These are phyloP conservation scores for Ptychadena robeensis DNA, from an alignment of 2,797 vertebrate species.

Conservation along the genomic window DNA sequence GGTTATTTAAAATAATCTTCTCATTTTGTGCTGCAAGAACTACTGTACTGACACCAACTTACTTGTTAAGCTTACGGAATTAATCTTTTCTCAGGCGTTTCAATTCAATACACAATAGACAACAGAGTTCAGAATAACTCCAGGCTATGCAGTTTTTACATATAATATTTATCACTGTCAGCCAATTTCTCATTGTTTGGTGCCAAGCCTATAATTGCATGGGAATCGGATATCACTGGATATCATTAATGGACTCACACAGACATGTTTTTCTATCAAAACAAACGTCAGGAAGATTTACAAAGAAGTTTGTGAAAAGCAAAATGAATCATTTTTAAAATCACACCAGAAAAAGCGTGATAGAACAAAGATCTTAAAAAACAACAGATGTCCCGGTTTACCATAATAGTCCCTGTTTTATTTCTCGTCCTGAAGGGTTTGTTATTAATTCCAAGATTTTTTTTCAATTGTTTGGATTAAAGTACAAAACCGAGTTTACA, in stretches of 20 bases:
- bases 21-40: constrained; percentile 33
- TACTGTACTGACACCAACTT: constrained; percentile 34
- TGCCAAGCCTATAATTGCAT: constrained; percentile 55
- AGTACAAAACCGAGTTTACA: too few relatives aligned
- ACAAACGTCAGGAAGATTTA: constrained; percentile 54
- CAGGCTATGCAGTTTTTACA: constrained; percentile 51
- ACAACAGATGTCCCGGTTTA: constrained; percentile 14
- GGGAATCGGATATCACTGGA: constrained; percentile 38
- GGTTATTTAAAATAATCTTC: constrained; percentile 27
- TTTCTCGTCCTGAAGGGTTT: constrained; percentile 66
- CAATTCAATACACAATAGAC: constrained; percentile 46
- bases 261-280: constrained; percentile 50
- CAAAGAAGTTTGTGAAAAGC: constrained; percentile 38
- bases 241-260: constrained; percentile 37
- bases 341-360: constrained; percentile 24
- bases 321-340: constrained; percentile 47
- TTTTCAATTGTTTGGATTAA: constrained; percentile 63
- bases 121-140: constrained; percentile 51
- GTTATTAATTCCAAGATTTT: constrained; percentile 61
- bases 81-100: constrained; percentile 50
- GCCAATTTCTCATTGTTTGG: constrained; percentile 39
- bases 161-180: constrained; percentile 58
- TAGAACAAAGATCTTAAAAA: constrained; percentile 8
- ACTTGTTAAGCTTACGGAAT: constrained; percentile 48
- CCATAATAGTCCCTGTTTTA: neutral